These are phyloP conservation scores for Conus ventricosus DNA, from an alignment of 1,140 invertebrate genomes.

Conservation along the genomic window DNA sequence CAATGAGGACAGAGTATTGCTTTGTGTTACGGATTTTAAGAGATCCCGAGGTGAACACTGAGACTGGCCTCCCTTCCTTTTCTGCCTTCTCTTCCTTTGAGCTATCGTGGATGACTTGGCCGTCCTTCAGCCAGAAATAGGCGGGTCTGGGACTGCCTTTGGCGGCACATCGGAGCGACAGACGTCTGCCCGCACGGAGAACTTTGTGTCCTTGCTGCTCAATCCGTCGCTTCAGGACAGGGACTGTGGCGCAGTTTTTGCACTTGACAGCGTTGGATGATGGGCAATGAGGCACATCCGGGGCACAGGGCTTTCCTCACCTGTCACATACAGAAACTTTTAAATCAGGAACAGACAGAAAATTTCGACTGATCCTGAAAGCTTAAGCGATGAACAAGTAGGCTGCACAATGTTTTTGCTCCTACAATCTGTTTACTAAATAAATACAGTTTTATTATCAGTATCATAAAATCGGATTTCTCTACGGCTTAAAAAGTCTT, in stretches of 20 bases:
- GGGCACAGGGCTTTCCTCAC: neutral
- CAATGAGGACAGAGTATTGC: neutral
- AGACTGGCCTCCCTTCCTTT: neutral
- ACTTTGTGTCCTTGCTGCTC: neutral
- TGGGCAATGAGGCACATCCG: neutral
- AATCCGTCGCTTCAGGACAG: neutral
- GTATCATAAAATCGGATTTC: too few species aligned
- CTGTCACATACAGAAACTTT: neutral
- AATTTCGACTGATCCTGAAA: too few species aligned
- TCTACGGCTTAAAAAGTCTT: too few species aligned
- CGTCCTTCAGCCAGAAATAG: conserved; percentile 20
- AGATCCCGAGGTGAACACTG: neutral
- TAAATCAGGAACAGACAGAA: too few species aligned
- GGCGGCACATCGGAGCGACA: neutral
- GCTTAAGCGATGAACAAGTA: too few species aligned
- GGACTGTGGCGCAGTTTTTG: conserved; percentile 7
- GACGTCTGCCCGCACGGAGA: neutral
- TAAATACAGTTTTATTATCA: too few species aligned
- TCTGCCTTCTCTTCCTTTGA: neutral
- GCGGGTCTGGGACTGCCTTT: neutral
- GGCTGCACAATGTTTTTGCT: too few species aligned
- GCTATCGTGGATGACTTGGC: neutral
- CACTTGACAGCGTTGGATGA: neutral
- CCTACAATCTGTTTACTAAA: too few species aligned
- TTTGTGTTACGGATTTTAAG: neutral